A percentile compares a stretch with the other conserved stretches of the same genome.
These are phyloP conservation scores for Pogoniulus pusillus DNA, from an alignment of 2,797 vertebrate genomes.

Conservation along the genomic window DNA sequence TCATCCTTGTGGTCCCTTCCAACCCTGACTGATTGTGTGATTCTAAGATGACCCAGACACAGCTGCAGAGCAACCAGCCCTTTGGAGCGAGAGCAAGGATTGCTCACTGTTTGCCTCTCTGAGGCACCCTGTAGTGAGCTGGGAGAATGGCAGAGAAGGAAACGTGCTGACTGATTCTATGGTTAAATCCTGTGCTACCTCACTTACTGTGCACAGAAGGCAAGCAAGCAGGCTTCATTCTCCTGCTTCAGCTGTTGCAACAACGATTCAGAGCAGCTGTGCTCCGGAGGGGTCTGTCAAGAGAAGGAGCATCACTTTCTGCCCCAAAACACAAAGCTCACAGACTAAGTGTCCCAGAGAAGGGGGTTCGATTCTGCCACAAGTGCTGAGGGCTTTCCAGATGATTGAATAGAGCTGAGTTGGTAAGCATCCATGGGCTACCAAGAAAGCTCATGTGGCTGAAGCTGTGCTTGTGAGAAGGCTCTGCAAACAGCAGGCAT, in stretches of 20 bases:
- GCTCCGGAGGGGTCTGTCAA: background rate
- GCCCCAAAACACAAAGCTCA: background rate
- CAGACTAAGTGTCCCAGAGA: background rate
- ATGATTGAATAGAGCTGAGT: background rate
- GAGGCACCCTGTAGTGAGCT: no score
- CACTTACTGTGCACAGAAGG: background rate
- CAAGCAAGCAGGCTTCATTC: background rate
- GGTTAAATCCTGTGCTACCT: background rate
- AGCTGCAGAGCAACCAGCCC: no score
- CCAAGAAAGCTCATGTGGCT: background rate
- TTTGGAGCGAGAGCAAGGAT: no score
- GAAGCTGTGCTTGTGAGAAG: background rate
- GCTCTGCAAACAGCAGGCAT: background rate
- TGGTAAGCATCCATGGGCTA: fast-evolving
- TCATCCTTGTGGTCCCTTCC: no score
- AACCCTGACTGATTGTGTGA: no score
- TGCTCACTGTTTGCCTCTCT: no score
- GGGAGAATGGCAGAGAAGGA: no score
- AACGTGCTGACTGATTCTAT: no score
- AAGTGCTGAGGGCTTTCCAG: background rate
- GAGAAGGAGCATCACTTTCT: background rate
- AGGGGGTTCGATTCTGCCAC: background rate
- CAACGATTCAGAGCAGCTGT: background rate
- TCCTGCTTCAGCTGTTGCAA: background rate
- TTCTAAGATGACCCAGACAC: no score